These are phyloP conservation scores for Porites evermanni DNA, from an alignment of 92 coral and sea anemone genomes.

Conservation along the genomic window DNA sequence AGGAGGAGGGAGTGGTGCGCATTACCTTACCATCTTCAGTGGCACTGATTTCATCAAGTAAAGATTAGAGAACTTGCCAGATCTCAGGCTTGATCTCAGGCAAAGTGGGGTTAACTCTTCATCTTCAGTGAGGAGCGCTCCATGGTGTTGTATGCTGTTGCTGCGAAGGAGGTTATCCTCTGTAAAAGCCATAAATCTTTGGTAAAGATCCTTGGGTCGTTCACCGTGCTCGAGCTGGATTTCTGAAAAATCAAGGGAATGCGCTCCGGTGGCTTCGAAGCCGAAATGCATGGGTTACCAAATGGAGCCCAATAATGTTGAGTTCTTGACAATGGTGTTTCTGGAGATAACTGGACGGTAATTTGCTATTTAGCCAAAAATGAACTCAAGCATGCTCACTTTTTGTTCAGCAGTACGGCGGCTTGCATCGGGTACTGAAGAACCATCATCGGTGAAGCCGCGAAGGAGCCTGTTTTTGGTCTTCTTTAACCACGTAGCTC, in stretches of 20 bases:
- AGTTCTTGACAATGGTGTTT: slow-evolving; percentile 47
- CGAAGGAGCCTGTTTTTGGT: slow-evolving; percentile 25
- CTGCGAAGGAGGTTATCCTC: slow-evolving; percentile 30
- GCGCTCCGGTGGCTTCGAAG: slow-evolving; percentile 58
- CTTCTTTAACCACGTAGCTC: slow-evolving; percentile 42
- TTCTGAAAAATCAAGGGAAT: slow-evolving; percentile 23
- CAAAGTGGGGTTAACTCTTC: slow-evolving; percentile 46
- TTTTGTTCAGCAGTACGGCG: slow-evolving; percentile 56
- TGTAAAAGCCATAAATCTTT: slow-evolving; percentile 48
- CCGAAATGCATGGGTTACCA: slow-evolving; percentile 55
- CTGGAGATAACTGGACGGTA: slow-evolving; percentile 49
- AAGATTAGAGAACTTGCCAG: background rate
- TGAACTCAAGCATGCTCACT: slow-evolving; percentile 48
- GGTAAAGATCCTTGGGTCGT: slow-evolving; percentile 46
- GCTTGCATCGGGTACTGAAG: slow-evolving; percentile 25
- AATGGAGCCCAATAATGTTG: slow-evolving; percentile 45
- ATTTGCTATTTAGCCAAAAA: slow-evolving; percentile 54
- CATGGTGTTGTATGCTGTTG: slow-evolving; percentile 40
- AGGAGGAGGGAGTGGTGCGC: slow-evolving; percentile 32
- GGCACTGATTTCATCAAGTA: too few relatives aligned
- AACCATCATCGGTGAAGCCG: slow-evolving; percentile 44
- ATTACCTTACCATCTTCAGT: slow-evolving; percentile 11
- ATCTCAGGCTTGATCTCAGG: slow-evolving; percentile 54
- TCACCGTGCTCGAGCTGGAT: slow-evolving; percentile 55
- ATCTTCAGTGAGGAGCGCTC: slow-evolving; percentile 9